Base-by-base conservation (phyloP, 2,113 vertebrate genomes). In the Stomatorhinus ivindoensis region DNA sequence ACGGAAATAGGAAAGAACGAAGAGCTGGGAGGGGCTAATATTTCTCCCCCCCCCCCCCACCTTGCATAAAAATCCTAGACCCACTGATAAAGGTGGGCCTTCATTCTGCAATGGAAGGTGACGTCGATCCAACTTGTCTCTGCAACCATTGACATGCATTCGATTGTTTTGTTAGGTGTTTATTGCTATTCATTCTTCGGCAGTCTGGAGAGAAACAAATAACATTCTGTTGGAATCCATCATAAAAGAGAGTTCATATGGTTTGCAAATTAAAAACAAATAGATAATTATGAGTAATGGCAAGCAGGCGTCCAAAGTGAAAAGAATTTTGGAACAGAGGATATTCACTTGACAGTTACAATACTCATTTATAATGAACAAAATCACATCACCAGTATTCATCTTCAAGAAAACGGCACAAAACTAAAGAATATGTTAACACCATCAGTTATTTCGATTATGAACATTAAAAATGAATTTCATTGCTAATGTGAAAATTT, bases 201-300 rank as follows among this genome's bases (percentile, higher is more conserved):
- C 21, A 47, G 82, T 82, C 15, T 44, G 31, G 76, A 44, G 8
- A 84, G 44, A 47, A 84, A 42, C 61, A 31, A 69, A 69, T 69
- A n/a, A 13, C 44, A 24, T 46, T 84, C 39, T 84, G 19, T 84
- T 84, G 3, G 82, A 44, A 84, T 47, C 44, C 82, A 84, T 24
- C 82, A 84, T 10, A 47, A 84, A 46, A 84, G 42, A 47, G 7
- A 84, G 44, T 84, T 24, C 39, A 46, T 24, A 47, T 47, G 42
- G 39, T 27, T 84, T 84, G 42, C 73, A 80, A 80, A 80, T 39
- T 80, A 35, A 84, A 84, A 47, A 84, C 44, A 84, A 84, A 84
- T 46, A 46, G 42, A 47, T 84, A 24, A 84, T 84, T 11, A 46
- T 47, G 21, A 84, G 82, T 84, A 21, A 84, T 84, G 17, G 19